Conservation (phyloP, 1,140 invertebrate genomes). For the Drosophila pandora region DNA sequence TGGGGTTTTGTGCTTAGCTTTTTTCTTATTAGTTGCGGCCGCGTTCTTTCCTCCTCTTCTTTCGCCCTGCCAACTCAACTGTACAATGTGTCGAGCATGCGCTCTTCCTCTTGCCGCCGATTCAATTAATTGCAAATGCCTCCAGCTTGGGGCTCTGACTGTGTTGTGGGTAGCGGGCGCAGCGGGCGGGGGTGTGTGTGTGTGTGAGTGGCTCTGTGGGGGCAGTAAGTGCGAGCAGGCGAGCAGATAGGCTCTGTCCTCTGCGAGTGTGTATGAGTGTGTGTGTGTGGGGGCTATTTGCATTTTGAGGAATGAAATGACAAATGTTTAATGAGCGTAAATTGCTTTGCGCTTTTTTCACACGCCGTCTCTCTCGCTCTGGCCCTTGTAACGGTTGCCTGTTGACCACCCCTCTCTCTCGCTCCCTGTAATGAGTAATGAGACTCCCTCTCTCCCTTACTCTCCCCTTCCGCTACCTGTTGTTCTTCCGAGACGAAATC, state of each 20-base stretch:
- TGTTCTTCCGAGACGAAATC: slow-evolving; percentile 3
- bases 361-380: slow-evolving; percentile 26
- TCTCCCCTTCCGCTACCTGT: slow-evolving; percentile 31
- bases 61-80: slow-evolving; percentile 54
- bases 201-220: slow-evolving; percentile 2
- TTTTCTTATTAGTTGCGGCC: slow-evolving; percentile 63
- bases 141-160: slow-evolving; percentile 28
- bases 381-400: neutral
- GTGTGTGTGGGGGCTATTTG: slow-evolving; percentile 26
- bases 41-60: slow-evolving; percentile 20
- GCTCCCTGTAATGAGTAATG: slow-evolving; percentile 23
- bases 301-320: slow-evolving; percentile 66
- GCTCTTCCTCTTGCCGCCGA: slow-evolving; percentile 50
- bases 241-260: slow-evolving; percentile 26
- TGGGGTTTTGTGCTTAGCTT: slow-evolving; percentile 38
- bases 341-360: slow-evolving; percentile 69
- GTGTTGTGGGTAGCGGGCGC: slow-evolving; percentile 27
- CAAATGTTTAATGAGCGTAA: slow-evolving; percentile 78
- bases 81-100: slow-evolving; percentile 70
- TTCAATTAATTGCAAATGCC: slow-evolving; percentile 52
- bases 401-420: neutral
- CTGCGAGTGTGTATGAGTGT: slow-evolving; percentile 22
- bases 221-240: slow-evolving; percentile 46
- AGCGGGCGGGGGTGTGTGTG: slow-evolving; percentile 32
- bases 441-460: slow-evolving; percentile 39